phyloP scores from a whole-genome alignment of 2,797 vertebrate genomes.

The Myiotriccus ornatus region DNA sequence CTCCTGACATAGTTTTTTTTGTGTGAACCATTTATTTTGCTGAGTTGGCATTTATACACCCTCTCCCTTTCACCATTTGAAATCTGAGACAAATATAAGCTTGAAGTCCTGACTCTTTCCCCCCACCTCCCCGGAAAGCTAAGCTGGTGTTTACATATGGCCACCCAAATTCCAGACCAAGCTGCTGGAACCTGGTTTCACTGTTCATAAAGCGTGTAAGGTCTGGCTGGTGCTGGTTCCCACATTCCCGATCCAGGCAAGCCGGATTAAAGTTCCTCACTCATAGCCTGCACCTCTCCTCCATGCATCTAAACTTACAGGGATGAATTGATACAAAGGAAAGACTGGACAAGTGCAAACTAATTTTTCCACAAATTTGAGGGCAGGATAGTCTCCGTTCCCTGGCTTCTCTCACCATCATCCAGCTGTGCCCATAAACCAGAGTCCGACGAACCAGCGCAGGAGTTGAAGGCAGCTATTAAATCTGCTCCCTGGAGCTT shows the following conservation, averaged over 20 bases:
- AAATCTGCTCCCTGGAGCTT: conserved; percentile 52
- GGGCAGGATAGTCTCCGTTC: neutral
- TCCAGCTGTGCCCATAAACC: conserved; percentile 54
- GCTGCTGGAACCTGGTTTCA: neutral
- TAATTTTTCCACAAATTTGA: conserved; percentile 16
- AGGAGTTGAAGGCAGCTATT: neutral
- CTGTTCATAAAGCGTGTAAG: neutral
- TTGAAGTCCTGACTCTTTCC: neutral
- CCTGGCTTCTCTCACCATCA: conserved; percentile 9
- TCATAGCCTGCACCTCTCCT: neutral
- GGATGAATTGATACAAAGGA: conserved; percentile 17
- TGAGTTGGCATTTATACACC: neutral
- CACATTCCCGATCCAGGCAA: neutral
- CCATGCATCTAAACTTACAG: conserved; percentile 45
- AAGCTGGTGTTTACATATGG: conserved; percentile 26
- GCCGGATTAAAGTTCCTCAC: neutral
- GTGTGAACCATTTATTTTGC: conserved; percentile 7
- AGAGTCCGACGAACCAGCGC: neutral
- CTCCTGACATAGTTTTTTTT: neutral
- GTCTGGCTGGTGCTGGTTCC: neutral
- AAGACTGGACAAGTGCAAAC: conserved; percentile 57
- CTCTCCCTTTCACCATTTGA: neutral
- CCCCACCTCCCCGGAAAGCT: neutral
- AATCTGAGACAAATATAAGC: conserved; percentile 23
- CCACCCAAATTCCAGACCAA: conserved; percentile 13